A percentile compares a stretch with the other conserved stretches of the same genome.
phyloP scores from a whole-genome alignment of 2,113 vertebrate species.

The Hydrochoerus hydrochaeris region DNA sequence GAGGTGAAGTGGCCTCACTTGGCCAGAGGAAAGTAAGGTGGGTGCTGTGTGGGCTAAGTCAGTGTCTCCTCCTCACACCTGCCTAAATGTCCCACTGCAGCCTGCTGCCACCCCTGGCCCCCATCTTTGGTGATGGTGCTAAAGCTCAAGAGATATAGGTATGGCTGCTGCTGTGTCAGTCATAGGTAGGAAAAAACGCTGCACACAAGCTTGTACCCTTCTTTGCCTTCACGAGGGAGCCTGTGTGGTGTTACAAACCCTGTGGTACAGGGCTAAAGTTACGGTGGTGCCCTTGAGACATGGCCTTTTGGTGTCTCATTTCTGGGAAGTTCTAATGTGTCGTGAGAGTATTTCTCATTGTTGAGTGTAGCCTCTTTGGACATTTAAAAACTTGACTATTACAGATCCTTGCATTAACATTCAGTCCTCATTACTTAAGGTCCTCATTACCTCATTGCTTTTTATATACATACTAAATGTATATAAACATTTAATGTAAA shows the following conservation, averaged over 20 bases:
- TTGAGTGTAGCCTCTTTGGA: constrained; percentile 34
- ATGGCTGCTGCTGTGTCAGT: not conserved
- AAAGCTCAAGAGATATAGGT: accelerated
- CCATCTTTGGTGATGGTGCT: too few relatives aligned
- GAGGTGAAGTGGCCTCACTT: not conserved
- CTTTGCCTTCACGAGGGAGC: not conserved
- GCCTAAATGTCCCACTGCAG: accelerated
- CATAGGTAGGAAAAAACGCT: not conserved
- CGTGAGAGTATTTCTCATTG: constrained; percentile 69
- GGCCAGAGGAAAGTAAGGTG: not conserved
- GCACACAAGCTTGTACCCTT: not conserved
- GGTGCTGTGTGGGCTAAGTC: not conserved
- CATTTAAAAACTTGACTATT: constrained; percentile 41
- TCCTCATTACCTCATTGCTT: not conserved
- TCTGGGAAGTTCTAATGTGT: constrained; percentile 78
- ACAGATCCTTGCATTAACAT: constrained; percentile 60
- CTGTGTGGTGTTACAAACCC: not conserved
- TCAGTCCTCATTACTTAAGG: constrained; percentile 57
- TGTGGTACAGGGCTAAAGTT: not conserved
- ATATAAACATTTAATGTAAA: constrained; percentile 23
- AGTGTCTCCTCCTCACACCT: not conserved
- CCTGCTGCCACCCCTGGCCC: not conserved
- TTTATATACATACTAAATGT: constrained; percentile 7
- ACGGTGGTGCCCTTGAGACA: constrained; percentile 65
- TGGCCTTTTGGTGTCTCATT: constrained; percentile 85